Base-by-base conservation (phyloP, 1,140 invertebrate genomes). In the Phthorimaea operculella region DNA sequence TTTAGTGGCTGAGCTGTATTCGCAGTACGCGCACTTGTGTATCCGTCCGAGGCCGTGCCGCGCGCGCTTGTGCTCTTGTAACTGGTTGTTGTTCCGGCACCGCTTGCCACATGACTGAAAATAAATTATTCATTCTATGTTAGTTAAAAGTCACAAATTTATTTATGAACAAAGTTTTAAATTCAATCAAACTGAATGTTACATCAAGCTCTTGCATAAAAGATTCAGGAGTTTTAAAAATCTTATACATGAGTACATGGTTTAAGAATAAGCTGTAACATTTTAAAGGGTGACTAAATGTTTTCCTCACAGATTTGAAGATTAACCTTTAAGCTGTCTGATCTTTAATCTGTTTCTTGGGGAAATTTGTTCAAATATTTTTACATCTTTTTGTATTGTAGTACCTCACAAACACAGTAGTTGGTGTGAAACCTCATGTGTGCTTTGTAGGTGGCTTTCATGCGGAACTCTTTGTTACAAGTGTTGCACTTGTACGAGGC, bases 1-100 rank as follows among this genome's bases (percentile, higher is more conserved):
- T 51, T 82, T 82, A 6, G 79, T 84, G 6, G 78, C 77, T 0
- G 81, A 76, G 57, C 68, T 76, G 60, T 84, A 84, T 10, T 82
- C 79, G 56, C 81, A 84, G 53, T 76, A 82, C 0, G 72, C 73
- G 14, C 79, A 84, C 57, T 74, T 79, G 56, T 80, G 77, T 21
- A 81, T 81, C 8, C 66, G 62, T 9, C 75, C 73, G 2, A 80
- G 61, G 0, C 79, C 81, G 58, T 84, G 81, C 0, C 72, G 56
- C 0, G 79, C 79, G 0, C 79, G 56, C 63, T 82, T 84, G 66
- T 84, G 81, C 14, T 80, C 77, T 34, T 79, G 74, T 6, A 84
- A 53, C 42, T 80, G 76, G 39, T 78, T 79, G 63, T 79, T 74
- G 60, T 84, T 83, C 18, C 77, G 64, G 21, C 80, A 83, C 0